Conservation (phyloP, 2,797 vertebrate species). For the Potorous gilbertii region DNA sequence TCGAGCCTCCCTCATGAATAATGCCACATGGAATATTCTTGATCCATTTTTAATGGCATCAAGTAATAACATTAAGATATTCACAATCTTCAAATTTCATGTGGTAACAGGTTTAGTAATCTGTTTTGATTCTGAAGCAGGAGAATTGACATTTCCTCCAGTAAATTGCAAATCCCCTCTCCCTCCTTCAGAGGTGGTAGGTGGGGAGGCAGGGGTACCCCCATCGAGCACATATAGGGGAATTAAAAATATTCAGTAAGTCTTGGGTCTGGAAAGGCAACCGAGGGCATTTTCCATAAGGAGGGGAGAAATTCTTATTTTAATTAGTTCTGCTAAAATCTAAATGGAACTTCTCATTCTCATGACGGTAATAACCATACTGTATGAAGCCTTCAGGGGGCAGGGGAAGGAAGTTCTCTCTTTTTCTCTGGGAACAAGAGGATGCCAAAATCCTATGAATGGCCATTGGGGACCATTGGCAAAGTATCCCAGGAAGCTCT, state of each 20-base stretch:
- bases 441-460: neutral
- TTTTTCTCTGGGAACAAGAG: neutral
- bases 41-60: conserved; percentile 88
- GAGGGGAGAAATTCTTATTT: conserved; percentile 20
- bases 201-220: neutral
- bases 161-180: neutral
- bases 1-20: conserved; percentile 88
- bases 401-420: neutral
- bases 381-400: neutral
- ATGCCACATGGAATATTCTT: conserved; percentile 88
- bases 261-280: conserved; percentile 2
- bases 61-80: conserved; percentile 87
- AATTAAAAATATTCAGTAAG: conserved; percentile 37
- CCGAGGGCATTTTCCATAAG: neutral
- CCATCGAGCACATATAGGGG: conserved; percentile 3
- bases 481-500: neutral
- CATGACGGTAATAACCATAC: conserved; percentile 5
- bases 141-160: conserved; percentile 54
- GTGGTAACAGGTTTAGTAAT: conserved; percentile 79
- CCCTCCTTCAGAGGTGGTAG: neutral
- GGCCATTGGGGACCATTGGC: neutral
- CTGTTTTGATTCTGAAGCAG: conserved; percentile 85
- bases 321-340: conserved; percentile 57
- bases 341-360: conserved; percentile 32
- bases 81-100: conserved; percentile 86